These are phyloP conservation scores for Drosophila antonietae DNA, from an alignment of 2,888 invertebrate species.

Conservation along the genomic window DNA sequence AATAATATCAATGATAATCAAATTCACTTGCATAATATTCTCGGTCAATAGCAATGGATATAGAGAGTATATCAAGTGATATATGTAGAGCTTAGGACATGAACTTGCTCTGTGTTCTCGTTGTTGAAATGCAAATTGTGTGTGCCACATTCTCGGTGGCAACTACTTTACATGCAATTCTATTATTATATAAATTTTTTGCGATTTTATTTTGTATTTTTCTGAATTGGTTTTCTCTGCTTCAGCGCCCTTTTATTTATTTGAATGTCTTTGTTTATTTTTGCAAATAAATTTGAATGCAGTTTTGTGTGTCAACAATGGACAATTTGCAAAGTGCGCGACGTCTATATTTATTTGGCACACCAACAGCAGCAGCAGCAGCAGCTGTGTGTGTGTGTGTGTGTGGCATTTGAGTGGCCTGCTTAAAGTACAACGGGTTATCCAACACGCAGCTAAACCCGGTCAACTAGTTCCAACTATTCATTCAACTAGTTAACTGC, in stretches of 20 bases:
- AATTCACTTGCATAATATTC: not conserved
- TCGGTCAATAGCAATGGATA: not conserved
- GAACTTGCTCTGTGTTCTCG: conserved; percentile 1
- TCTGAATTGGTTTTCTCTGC: conserved; percentile 24
- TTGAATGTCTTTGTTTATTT: conserved; percentile 48
- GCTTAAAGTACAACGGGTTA: conserved; percentile 36
- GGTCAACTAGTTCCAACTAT: conserved; percentile 43
- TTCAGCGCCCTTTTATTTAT: conserved; percentile 44
- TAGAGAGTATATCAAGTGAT: not conserved
- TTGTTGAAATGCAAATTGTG: conserved; percentile 5
- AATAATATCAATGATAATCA: not conserved
- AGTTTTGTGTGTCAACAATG: conserved; percentile 63
- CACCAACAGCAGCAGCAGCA: conserved; percentile 19
- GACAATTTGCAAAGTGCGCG: conserved; percentile 61
- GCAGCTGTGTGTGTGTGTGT: conserved; percentile 10
- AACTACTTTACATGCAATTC: conserved; percentile 9
- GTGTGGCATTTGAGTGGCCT: conserved; percentile 40
- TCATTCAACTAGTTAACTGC: conserved; percentile 54
- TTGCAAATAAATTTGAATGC: conserved; percentile 60
- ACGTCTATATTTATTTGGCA: conserved; percentile 22
- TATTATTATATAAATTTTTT: conserved; percentile 2
- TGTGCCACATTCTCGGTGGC: conserved; percentile 16
- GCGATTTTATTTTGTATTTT: not conserved
- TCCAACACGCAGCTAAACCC: conserved; percentile 45
- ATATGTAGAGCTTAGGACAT: conserved; percentile 7